Base-by-base conservation (phyloP, 2,797 vertebrate species). In the Mormyrops boulengeri region DNA sequence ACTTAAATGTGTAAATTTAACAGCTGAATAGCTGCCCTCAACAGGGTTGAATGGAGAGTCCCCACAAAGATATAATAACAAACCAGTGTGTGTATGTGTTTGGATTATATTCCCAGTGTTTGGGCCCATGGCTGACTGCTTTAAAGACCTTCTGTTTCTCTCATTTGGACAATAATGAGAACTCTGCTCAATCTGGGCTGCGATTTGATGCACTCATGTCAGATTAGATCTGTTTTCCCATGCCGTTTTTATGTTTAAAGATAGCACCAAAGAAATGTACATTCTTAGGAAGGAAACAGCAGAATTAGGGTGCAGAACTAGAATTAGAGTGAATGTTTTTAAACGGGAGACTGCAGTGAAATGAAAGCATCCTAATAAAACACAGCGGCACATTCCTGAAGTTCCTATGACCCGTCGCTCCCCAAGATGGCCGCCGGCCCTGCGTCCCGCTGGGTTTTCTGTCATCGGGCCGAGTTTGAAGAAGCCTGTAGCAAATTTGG, bases 161-260 rank as follows among this genome's bases (percentile, higher is more conserved):
- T 50, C 30, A 38, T 73, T 69, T 38, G 88, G 93, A 94, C 95
- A 94, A 96, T 96, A 96, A 95, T 96, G 94, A 93, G 95, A 95
- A 95, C 94, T 90, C 94, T 52, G n/a, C 11, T 92, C 96, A 96
- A 96, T 96, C 96, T 96, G 92, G 90, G 90, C 91, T 95, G 93
- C 93, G 96, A 95, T 96, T 95, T 95, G 94, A 94, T 92, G 92
- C 93, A 94, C 91, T 93, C 93, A 94, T 94, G 93, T 95, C 95
- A 94, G 95, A 96, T 96, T 96, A 95, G 95, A 96, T 95, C 91
- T 92, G 92, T 91, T 93, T 91, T 91, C 92, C 92, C 85, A 52
- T 66, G 19, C 55, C 50, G 55, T 85, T 55, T 93, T 94, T 85
- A 52, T 52, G 96, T 92, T 95, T 94, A 89, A 94, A 94, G 93